Conservation (phyloP, 2,888 invertebrate species). For the Diarsia rubi region DNA sequence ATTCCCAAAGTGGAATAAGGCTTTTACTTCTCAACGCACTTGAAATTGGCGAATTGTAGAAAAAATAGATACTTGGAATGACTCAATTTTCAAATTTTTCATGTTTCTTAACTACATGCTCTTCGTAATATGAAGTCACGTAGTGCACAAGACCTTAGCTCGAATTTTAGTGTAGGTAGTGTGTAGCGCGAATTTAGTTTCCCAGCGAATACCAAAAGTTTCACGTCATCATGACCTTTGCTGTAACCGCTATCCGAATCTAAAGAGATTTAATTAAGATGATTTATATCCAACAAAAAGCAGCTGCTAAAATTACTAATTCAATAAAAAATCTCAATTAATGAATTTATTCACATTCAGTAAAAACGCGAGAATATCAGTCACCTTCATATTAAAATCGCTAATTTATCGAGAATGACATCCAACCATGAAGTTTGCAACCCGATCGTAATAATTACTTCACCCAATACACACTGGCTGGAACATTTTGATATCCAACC, state of each 20-base stretch:
- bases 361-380: slow-evolving; percentile 21
- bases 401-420: slow-evolving; percentile 54
- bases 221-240: slow-evolving; percentile 24
- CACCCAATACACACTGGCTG: slow-evolving; percentile 38
- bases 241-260: not conserved
- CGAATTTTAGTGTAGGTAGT: not conserved
- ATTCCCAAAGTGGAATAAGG: not conserved
- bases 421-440: slow-evolving; percentile 33
- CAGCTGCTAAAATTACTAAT: not conserved
- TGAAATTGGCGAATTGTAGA: not conserved
- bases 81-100: not conserved
- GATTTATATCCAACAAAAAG: slow-evolving; percentile 1
- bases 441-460: slow-evolving; percentile 27
- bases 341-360: not conserved
- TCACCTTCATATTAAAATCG: slow-evolving; percentile 33
- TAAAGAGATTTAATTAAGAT: not conserved
- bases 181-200: not conserved
- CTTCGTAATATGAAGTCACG: not conserved
- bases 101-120: not conserved
- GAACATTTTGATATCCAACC: not conserved
- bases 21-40: not conserved
- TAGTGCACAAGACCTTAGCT: not conserved
- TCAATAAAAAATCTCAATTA: not conserved
- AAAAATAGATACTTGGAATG: not conserved
- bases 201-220: not conserved